Conservation (phyloP, 2,888 invertebrate genomes). For the Kuschelorhynchus macadamiae region DNA sequence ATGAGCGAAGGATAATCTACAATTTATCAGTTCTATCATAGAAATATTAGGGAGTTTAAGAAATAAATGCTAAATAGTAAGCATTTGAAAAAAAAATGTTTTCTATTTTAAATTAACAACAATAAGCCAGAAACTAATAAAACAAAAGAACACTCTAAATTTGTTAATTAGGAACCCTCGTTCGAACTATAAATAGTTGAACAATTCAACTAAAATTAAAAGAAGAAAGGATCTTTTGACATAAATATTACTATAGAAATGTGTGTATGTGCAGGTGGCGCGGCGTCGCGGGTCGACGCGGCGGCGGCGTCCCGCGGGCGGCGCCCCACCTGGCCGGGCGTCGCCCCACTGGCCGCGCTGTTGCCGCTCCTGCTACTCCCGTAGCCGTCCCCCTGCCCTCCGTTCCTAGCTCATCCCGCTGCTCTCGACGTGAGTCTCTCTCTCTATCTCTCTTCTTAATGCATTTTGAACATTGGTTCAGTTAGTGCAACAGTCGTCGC, state of each 20-base stretch:
- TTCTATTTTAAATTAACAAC: no score
- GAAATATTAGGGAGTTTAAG: no score
- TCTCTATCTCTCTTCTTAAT: constrained; percentile 44
- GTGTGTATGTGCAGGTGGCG: constrained; percentile 49
- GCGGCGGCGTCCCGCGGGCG: constrained; percentile 47
- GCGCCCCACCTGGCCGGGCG: constrained; percentile 51
- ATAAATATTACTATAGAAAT: constrained; percentile 25
- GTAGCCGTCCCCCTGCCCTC: constrained; percentile 42
- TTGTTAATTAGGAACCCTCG: no score
- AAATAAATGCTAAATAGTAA: no score
- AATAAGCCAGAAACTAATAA: no score
- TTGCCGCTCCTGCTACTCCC: constrained; percentile 57
- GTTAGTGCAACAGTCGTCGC: background rate
- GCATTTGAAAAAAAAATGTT: no score
- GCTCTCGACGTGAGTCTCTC: constrained; percentile 54
- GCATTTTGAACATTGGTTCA: constrained; percentile 3
- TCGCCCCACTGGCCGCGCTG: constrained; percentile 59
- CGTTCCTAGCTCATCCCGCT: constrained; percentile 43
- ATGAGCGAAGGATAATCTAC: no score
- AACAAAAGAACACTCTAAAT: no score
- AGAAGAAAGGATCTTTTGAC: constrained; percentile 31
- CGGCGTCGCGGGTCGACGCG: constrained; percentile 45
- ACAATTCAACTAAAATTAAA: no score
- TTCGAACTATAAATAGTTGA: no score
- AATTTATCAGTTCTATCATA: no score